phyloP scores from a whole-genome alignment of 2,888 invertebrate genomes.

The Drosophila quinaria region DNA sequence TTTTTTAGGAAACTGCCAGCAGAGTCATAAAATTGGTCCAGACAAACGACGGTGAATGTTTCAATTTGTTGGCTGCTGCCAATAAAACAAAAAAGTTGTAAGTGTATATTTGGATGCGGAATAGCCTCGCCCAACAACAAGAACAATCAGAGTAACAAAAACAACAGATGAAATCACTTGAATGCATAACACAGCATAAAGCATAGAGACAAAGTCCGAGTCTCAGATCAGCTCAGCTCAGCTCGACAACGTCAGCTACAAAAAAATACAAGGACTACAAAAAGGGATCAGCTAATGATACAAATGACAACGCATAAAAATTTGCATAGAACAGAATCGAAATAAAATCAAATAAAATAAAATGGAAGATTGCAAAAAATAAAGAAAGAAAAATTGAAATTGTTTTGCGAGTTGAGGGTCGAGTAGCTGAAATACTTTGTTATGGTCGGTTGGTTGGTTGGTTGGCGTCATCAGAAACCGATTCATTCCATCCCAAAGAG shows the following conservation, averaged over 20 bases:
- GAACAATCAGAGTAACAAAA: neutral
- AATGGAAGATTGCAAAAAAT: constrained; percentile 7
- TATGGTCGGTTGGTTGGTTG: constrained; percentile 23
- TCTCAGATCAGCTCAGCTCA: constrained; percentile 20
- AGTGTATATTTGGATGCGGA: constrained; percentile 11
- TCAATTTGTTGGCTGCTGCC: constrained; percentile 4
- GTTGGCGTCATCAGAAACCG: constrained; percentile 14
- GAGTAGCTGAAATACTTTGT: constrained; percentile 15
- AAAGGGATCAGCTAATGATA: constrained; percentile 56
- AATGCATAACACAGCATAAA: constrained; percentile 65
- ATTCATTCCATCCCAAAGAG: constrained; percentile 10
- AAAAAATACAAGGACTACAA: constrained; percentile 21
- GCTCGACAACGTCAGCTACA: constrained; percentile 17
- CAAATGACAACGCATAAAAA: constrained; percentile 58
- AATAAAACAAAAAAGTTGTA: constrained; percentile 35
- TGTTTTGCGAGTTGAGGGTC: neutral
- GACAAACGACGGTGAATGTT: constrained; percentile 13
- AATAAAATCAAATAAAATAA: constrained; percentile 38
- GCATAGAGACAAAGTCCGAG: constrained; percentile 30
- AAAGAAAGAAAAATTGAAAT: constrained; percentile 8
- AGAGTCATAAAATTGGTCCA: constrained; percentile 29
- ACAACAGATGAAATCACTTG: constrained; percentile 47
- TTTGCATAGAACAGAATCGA: constrained; percentile 38
- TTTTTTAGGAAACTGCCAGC: constrained; percentile 6
- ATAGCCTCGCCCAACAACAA: neutral